A percentile compares a stretch with the other conserved stretches of the same genome.
These are phyloP conservation scores for Clostera curtula DNA, from an alignment of 2,888 invertebrate species.

Conservation along the genomic window DNA sequence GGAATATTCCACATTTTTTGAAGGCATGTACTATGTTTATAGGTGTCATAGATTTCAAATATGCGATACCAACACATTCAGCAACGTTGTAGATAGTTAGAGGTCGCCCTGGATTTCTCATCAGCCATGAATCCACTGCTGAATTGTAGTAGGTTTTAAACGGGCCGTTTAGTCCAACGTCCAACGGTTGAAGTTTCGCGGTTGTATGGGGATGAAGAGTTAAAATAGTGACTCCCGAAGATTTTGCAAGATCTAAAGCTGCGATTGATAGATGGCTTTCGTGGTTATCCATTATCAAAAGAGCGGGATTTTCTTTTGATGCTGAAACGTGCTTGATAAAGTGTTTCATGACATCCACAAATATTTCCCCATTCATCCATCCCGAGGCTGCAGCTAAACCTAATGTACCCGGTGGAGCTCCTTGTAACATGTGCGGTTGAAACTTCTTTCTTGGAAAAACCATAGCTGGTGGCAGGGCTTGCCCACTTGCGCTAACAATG, in stretches of 20 bases:
- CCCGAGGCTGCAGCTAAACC: slow-evolving; percentile 21
- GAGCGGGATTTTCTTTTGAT: slow-evolving; percentile 23
- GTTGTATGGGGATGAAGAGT: slow-evolving; percentile 43
- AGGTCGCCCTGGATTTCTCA: slow-evolving; percentile 34
- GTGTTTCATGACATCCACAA: slow-evolving; percentile 34
- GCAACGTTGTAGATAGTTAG: slow-evolving; percentile 33
- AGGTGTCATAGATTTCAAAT: slow-evolving; percentile 6
- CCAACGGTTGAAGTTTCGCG: slow-evolving; percentile 42
- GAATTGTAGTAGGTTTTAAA: slow-evolving; percentile 30
- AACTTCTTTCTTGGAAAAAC: slow-evolving; percentile 18
- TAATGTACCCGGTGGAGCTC: slow-evolving; percentile 11
- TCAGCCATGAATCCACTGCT: slow-evolving; percentile 28
- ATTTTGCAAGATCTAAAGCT: slow-evolving; percentile 26
- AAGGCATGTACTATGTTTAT: slow-evolving; percentile 2
- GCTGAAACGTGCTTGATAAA: slow-evolving; percentile 28
- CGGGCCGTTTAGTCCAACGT: slow-evolving; percentile 36
- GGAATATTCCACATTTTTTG: slow-evolving; percentile 27
- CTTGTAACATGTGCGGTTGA: slow-evolving; percentile 7
- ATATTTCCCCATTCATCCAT: slow-evolving; percentile 37
- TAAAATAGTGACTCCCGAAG: slow-evolving; percentile 34
- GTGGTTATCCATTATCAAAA: slow-evolving; percentile 37
- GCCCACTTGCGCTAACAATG: slow-evolving; percentile 27
- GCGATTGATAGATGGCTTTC: slow-evolving; percentile 27
- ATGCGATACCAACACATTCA: slow-evolving; percentile 17
- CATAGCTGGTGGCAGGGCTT: slow-evolving; percentile 40